A percentile compares a stretch with the other conserved stretches of the same genome.
These are phyloP conservation scores for Nebria salina DNA, from an alignment of 2,888 invertebrate species.

Conservation along the genomic window DNA sequence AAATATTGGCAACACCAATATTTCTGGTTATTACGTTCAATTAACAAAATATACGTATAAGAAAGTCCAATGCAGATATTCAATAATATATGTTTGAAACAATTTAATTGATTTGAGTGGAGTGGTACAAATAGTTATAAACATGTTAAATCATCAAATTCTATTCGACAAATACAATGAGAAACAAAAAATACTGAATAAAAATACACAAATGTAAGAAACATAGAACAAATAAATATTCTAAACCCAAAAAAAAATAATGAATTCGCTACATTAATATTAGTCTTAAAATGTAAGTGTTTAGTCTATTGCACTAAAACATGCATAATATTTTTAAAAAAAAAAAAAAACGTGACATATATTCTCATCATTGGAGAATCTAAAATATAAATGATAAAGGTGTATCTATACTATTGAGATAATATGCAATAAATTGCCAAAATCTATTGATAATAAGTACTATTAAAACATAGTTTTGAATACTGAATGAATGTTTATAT, in stretches of 20 bases:
- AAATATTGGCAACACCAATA: no score
- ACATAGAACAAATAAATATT: conserved; percentile 27
- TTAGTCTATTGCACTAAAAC: conserved; percentile 36
- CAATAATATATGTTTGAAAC: no score
- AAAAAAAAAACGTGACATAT: background rate
- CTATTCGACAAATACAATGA: background rate
- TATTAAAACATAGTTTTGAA: conserved; percentile 19
- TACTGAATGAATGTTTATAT: conserved; percentile 20
- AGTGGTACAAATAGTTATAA: no score
- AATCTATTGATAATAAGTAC: conserved; percentile 32
- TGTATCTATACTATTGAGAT: background rate
- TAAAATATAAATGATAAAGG: background rate
- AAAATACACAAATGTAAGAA: conserved; percentile 34
- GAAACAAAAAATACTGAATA: conserved; percentile 36
- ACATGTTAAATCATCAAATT: no score
- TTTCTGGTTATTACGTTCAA: no score
- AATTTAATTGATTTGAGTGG: no score
- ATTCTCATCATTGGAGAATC: background rate
- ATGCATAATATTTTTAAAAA: conserved; percentile 13
- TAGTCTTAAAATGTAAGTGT: conserved; percentile 26
- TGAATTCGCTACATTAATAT: background rate
- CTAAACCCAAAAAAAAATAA: background rate
- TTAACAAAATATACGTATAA: no score
- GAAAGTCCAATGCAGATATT: no score
- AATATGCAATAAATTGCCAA: conserved; percentile 2